Base-by-base conservation (phyloP, 1,140 invertebrate species). In the Doryteuthis pealeii region DNA sequence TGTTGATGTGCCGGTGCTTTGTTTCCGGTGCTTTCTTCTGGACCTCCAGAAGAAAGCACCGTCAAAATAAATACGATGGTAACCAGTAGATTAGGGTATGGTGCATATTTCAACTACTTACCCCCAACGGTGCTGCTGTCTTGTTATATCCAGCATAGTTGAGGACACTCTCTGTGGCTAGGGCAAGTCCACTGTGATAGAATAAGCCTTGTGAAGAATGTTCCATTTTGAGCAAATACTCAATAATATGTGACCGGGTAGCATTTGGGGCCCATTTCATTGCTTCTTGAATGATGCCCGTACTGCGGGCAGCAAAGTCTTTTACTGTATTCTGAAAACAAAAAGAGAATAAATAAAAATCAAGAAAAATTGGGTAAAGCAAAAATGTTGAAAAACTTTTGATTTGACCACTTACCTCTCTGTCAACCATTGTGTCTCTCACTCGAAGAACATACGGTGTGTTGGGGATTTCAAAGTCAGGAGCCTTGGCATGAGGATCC, bases 261-360 rank as follows among this genome's bases (percentile, higher is more conserved):
- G 95, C 94, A 78, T 95, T 93, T 0, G 98, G 96, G 0, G 97
- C 96, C 96, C 97, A 99, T 83, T 95, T 97, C 92, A 99, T 96
- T 0, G 97, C 96, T 87, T 99, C 96, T 82, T 96, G 94, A 0
- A 99, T 92, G 79, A 99, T 97, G 10, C 93, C 93, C 84, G 96
- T 93, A 81, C 96, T 97, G 69, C 96, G 91, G 69, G 92, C 92
- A 0, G 95, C 93, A 89, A 98, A 99, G 89, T 99, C 96, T 74
- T 90, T 90, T n/a, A 91, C 90, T 33, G 91, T 91, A 22, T 82
- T 86, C 89, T 91, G 79, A 81, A 73, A 45, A 67, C 72, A 74
- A 72, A 71, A 32, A 35, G 2, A 72, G 26, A 10, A 40, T 3
- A 40, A 40, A 40, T 10, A 10, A 10, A 40, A 40, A 40, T 40